Evolutionary conservation across 2,797 vertebrate species (phyloP), one percentile per base, ranked within the genome.

Genomic region (Glyptemys insculpta): DNA sequence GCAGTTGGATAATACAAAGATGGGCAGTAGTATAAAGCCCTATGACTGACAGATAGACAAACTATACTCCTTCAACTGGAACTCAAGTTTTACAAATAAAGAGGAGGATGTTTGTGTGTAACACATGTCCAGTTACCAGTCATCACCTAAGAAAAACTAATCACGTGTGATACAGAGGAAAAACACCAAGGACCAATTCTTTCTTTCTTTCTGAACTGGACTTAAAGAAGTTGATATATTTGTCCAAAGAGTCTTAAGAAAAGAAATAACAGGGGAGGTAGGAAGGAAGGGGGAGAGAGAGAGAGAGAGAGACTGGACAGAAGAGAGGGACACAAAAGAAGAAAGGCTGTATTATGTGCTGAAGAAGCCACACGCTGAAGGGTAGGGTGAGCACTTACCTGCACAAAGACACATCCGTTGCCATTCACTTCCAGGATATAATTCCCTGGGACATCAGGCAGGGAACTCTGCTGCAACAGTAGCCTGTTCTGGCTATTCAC

Each of bases 401-500:
- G 99, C 18, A 98, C 90, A 87, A 98, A 97, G 31, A 98, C 93
- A 0, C 99, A 99, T 94, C 98, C 98, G 31, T 62, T 97, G 7
- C 99, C 99, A 78, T 95, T 91, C 7, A 98, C 97, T 47, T 19
- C 79, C 76, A 99, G 11, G 0, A 44, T 97, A 97, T 99, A 99
- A 19, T 98, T 97, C 44, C 98, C 98, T 0, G 98, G 97, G n/a
- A 98, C 74, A 25, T 98, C 96, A 19, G 85, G 94, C 94, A 99
- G 98, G 50, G 86, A n/a, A 86, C 96, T 93, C 94, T 98, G 98
- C 92, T 99, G 99, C 95, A 98, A 98, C 72, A 99, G 98, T 85
- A 99, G 98, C 59, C 98, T 97, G 95, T 99, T 99, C 29, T 82
- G 92, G 65, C 98, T 97, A 72, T 98, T 97, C 87, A 99, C 97